Conservation (phyloP, 2,888 invertebrate genomes). For the Trachelus stipa region DNA sequence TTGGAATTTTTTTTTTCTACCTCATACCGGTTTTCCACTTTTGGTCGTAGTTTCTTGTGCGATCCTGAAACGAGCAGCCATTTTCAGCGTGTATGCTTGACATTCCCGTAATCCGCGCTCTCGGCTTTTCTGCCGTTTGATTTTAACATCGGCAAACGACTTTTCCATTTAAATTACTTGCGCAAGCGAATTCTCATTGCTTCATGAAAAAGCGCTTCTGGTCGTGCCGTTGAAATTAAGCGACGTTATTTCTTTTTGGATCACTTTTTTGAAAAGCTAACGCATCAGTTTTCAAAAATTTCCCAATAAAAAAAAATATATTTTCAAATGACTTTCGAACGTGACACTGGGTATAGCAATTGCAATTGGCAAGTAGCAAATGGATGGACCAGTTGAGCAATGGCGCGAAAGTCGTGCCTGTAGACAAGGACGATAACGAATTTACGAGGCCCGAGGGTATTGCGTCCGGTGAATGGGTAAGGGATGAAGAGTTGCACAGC, state of each 20-base stretch:
- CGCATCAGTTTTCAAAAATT: background rate
- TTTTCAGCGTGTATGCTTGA: background rate
- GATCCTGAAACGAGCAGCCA: background rate
- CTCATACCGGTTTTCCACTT: background rate
- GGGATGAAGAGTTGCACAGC: background rate
- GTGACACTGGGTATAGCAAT: background rate
- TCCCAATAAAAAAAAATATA: background rate
- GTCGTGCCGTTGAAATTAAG: background rate
- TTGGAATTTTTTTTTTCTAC: background rate
- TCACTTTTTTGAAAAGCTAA: background rate
- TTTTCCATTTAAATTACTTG: background rate
- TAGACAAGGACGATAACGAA: background rate
- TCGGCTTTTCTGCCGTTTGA: background rate
- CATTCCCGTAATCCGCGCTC: background rate
- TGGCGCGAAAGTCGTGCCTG: background rate
- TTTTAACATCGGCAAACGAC: background rate
- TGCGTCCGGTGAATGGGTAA: background rate
- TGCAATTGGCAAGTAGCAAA: background rate
- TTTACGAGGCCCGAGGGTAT: background rate
- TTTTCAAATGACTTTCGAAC: background rate
- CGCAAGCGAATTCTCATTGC: background rate
- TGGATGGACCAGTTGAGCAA: background rate
- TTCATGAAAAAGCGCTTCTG: background rate
- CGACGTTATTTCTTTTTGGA: too few species aligned
- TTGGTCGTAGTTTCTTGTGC: background rate